Evolutionary conservation across 2,113 vertebrate species (phyloP).

Genomic region (Daboia siamensis): DNA sequence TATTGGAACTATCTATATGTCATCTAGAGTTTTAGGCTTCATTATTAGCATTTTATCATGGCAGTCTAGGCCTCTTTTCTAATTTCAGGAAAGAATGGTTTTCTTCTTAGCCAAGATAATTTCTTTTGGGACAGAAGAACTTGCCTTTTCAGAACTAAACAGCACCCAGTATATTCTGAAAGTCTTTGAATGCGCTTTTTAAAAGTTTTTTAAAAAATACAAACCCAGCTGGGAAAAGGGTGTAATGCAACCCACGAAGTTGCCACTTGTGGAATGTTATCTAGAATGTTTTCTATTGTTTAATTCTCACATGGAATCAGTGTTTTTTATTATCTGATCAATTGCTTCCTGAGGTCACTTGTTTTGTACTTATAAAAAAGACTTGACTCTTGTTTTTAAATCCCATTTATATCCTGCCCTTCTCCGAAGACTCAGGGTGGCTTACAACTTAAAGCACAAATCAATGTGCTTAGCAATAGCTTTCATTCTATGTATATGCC

Average conservation of each 20-base stretch:
- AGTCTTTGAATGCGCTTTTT: not conserved
- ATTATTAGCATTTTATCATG: not conserved
- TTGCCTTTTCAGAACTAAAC: not conserved
- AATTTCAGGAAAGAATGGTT: not conserved
- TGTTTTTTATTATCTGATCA: not conserved
- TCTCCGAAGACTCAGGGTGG: too few relatives aligned
- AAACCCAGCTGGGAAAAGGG: not conserved
- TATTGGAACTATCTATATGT: not conserved
- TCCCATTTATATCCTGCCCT: too few relatives aligned
- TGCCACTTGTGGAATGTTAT: not conserved
- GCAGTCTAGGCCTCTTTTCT: not conserved
- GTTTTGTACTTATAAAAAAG: not conserved
- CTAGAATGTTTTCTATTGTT: not conserved
- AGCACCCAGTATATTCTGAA: not conserved
- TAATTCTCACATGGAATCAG: not conserved
- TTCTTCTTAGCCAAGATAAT: not conserved
- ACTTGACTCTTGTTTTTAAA: not conserved
- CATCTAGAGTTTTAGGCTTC: not conserved
- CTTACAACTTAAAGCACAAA: too few relatives aligned
- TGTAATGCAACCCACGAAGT: not conserved
- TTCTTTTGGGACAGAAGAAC: not conserved
- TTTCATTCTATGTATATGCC: too few relatives aligned
- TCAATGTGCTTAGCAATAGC: too few relatives aligned
- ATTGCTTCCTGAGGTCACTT: not conserved
- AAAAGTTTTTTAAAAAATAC: not conserved